Evolutionary conservation across 1,140 invertebrate species (phyloP).

Genomic region (Drosophila elegans): DNA sequence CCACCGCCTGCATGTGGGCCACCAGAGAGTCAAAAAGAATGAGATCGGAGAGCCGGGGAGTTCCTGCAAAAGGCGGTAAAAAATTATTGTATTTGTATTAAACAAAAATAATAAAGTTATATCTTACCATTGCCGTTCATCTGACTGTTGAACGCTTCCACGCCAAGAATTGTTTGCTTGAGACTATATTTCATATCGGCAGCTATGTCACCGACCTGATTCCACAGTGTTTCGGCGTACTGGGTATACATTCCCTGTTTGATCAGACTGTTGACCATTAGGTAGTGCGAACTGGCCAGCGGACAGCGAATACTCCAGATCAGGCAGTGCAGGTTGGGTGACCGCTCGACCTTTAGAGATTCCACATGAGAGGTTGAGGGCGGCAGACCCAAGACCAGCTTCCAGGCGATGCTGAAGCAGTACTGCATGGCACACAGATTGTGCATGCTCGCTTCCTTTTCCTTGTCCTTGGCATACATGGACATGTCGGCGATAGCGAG

Average conservation of each 20-base stretch:
- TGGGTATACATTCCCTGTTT: constrained; percentile 85
- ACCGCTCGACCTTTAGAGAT: constrained; percentile 87
- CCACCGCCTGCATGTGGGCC: constrained; percentile 80
- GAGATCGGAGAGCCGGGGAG: constrained; percentile 74
- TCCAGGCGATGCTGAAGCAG: constrained; percentile 89
- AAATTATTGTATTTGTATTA: background rate
- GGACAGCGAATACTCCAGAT: constrained; percentile 85
- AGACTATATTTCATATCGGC: constrained; percentile 76
- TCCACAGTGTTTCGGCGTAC: constrained; percentile 77
- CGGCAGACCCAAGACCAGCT: constrained; percentile 91
- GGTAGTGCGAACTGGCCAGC: constrained; percentile 64
- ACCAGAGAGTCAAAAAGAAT: constrained; percentile 76
- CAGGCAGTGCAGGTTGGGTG: constrained; percentile 86
- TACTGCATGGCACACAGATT: constrained; percentile 95
- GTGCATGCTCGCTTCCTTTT: constrained; percentile 85
- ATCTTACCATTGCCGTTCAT: constrained; percentile 64
- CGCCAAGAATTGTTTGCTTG: constrained; percentile 72
- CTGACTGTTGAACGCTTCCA: constrained; percentile 75
- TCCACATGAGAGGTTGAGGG: constrained; percentile 95
- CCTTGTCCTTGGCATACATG: constrained; percentile 87
- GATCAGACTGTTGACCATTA: constrained; percentile 82
- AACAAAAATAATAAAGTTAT: background rate
- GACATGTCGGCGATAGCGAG: constrained; percentile 89
- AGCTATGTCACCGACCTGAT: constrained; percentile 73
- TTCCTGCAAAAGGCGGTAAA: constrained; percentile 32